phyloP scores from a whole-genome alignment of 2,113 vertebrate species.

The Panthera uncia region DNA sequence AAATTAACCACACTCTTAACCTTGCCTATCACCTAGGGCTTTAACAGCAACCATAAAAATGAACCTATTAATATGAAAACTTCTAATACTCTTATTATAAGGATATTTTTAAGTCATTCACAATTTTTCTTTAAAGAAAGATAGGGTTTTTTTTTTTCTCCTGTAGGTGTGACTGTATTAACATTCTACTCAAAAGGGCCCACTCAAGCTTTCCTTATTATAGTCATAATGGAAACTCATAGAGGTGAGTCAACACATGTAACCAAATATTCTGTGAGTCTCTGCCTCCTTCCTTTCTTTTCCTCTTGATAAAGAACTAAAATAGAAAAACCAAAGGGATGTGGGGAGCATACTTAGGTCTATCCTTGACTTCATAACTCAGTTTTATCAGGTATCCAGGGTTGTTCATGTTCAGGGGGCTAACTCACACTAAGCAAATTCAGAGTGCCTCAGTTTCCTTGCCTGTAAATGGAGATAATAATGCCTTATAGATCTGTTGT shows the following conservation, averaged over 20 bases:
- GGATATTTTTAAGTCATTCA: slow-evolving; percentile 51
- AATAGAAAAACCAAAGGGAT: background rate
- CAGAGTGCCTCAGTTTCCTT: slow-evolving; percentile 21
- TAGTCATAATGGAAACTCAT: slow-evolving; percentile 32
- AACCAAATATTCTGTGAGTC: slow-evolving; percentile 35
- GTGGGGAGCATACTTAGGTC: background rate
- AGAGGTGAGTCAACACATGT: slow-evolving; percentile 46
- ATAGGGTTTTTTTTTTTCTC: background rate
- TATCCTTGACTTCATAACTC: background rate
- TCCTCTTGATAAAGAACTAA: slow-evolving; percentile 18
- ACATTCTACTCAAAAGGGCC: slow-evolving; percentile 46
- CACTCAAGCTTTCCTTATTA: slow-evolving; percentile 45
- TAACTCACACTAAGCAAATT: background rate
- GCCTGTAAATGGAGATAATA: slow-evolving; percentile 24
- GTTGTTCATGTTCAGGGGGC: background rate
- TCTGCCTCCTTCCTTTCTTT: slow-evolving; percentile 11
- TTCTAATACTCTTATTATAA: background rate
- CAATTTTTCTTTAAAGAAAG: slow-evolving; percentile 52
- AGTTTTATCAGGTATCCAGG: background rate
- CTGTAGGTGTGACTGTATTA: slow-evolving; percentile 59
- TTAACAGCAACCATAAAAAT: slow-evolving; percentile 9
- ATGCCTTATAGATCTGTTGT: background rate
- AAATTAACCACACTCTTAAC: background rate
- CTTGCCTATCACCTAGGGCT: background rate
- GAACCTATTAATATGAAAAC: background rate